Percentiles rank a stretch among this genome's conserved stretches.
phyloP scores from a whole-genome alignment of 2,113 vertebrate species.

The Tyto alba region DNA sequence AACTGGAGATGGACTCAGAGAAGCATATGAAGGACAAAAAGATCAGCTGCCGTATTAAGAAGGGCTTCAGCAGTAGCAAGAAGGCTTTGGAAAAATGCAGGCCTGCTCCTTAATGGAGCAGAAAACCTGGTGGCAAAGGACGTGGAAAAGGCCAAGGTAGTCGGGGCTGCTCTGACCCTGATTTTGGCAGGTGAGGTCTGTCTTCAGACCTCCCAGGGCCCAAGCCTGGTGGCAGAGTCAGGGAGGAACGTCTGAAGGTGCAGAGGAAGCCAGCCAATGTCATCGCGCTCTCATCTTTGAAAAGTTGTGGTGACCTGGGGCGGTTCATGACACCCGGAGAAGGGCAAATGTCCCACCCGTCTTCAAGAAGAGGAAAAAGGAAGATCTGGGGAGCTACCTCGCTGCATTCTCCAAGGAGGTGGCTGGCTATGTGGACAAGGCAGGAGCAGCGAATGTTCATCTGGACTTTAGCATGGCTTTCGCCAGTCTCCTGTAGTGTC shows the following conservation, averaged over 20 bases:
- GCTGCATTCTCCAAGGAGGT: not conserved
- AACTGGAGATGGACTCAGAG: not conserved
- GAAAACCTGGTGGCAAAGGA: not conserved
- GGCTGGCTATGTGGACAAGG: not conserved
- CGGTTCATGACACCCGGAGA: not conserved
- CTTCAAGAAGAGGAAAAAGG: not conserved
- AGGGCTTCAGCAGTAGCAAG: not conserved
- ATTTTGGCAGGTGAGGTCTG: not conserved
- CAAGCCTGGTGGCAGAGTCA: not conserved
- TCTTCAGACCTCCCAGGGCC: not conserved
- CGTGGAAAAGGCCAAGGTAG: not conserved
- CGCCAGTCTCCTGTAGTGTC: not conserved
- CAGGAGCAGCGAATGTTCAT: not conserved
- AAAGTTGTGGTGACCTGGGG: no score
- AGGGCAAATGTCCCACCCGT: not conserved
- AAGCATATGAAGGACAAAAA: not conserved
- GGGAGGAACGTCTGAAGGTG: not conserved
- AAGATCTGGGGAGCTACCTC: not conserved
- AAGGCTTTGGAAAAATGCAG: not conserved
- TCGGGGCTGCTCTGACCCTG: not conserved
- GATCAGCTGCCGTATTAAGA: not conserved
- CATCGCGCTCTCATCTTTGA: not conserved
- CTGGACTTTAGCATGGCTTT: not conserved
- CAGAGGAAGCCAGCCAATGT: not conserved
- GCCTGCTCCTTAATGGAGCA: not conserved